Percentiles rank a stretch among this genome's conserved stretches.
These are phyloP conservation scores for Mizuhopecten yessoensis DNA, from an alignment of 1,140 invertebrate species.

Conservation along the genomic window DNA sequence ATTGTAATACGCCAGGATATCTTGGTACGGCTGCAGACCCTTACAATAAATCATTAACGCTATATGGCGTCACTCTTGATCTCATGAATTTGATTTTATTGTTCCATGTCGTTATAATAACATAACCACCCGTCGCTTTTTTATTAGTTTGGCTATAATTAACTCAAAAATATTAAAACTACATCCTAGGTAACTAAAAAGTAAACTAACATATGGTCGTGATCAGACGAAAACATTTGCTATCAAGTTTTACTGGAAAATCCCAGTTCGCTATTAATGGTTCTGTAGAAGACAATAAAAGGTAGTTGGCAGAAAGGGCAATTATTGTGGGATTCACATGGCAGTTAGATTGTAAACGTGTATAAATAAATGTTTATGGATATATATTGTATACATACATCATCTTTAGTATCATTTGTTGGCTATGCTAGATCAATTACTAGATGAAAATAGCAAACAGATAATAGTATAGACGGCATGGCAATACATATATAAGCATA, in stretches of 20 bases:
- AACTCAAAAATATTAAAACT: neutral
- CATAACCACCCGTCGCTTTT: neutral
- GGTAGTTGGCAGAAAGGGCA: neutral
- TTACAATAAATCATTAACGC: neutral
- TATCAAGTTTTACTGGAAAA: slow-evolving; percentile 29
- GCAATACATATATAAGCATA: neutral
- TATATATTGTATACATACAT: neutral
- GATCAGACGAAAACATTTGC: neutral
- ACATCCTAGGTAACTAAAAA: neutral
- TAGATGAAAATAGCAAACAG: neutral
- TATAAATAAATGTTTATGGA: neutral
- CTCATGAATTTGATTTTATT: neutral
- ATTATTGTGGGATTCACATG: neutral
- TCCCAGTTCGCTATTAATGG: neutral
- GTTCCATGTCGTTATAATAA: neutral
- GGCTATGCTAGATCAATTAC: neutral
- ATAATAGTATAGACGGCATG: neutral
- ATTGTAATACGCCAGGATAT: too few relatives aligned
- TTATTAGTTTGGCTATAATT: slow-evolving; percentile 28
- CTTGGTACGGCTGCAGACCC: neutral
- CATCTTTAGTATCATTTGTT: neutral
- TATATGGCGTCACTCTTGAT: neutral
- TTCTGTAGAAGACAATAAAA: slow-evolving; percentile 1
- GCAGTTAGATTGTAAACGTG: neutral
- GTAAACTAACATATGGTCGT: neutral